These are phyloP conservation scores for Linnaemya tessellans DNA, from an alignment of 2,888 invertebrate genomes.

Conservation along the genomic window DNA sequence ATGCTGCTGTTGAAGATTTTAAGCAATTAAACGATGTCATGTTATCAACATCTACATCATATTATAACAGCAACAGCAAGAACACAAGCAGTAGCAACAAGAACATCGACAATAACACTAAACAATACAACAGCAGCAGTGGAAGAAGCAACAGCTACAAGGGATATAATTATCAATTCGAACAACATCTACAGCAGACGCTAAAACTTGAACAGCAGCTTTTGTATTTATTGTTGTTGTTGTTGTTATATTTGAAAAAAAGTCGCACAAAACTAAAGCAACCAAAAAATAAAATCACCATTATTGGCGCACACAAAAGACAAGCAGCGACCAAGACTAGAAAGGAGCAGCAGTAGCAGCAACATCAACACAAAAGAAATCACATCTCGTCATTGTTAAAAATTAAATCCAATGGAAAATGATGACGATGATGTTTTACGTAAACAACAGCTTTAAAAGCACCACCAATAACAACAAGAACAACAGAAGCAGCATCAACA, in stretches of 20 bases:
- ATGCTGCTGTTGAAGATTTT: slow-evolving; percentile 60
- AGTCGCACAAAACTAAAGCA: slow-evolving; percentile 18
- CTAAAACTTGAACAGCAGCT: slow-evolving; percentile 58
- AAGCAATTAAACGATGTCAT: slow-evolving; percentile 73
- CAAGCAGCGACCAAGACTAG: neutral
- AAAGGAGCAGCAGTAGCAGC: slow-evolving; percentile 33
- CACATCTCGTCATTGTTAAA: slow-evolving; percentile 55
- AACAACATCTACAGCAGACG: slow-evolving; percentile 57
- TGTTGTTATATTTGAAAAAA: slow-evolving; percentile 30
- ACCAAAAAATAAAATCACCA: slow-evolving; percentile 25
- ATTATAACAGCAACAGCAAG: slow-evolving; percentile 60
- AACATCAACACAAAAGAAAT: slow-evolving; percentile 38
- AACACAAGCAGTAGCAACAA: slow-evolving; percentile 48
- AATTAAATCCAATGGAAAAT: slow-evolving; percentile 74
- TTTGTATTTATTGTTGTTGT: slow-evolving; percentile 56
- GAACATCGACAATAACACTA: slow-evolving; percentile 49
- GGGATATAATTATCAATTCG: slow-evolving; percentile 59
- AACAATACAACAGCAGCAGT: slow-evolving; percentile 32
- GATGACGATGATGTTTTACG: slow-evolving; percentile 73
- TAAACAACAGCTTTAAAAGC: slow-evolving; percentile 69
- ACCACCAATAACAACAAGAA: slow-evolving; percentile 61
- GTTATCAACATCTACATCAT: slow-evolving; percentile 71
- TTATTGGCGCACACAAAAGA: slow-evolving; percentile 3
- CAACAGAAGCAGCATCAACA: slow-evolving; percentile 64
- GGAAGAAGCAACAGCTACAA: slow-evolving; percentile 42